phyloP scores from a whole-genome alignment of 2,888 invertebrate species.

The Lasioglossum morio region DNA sequence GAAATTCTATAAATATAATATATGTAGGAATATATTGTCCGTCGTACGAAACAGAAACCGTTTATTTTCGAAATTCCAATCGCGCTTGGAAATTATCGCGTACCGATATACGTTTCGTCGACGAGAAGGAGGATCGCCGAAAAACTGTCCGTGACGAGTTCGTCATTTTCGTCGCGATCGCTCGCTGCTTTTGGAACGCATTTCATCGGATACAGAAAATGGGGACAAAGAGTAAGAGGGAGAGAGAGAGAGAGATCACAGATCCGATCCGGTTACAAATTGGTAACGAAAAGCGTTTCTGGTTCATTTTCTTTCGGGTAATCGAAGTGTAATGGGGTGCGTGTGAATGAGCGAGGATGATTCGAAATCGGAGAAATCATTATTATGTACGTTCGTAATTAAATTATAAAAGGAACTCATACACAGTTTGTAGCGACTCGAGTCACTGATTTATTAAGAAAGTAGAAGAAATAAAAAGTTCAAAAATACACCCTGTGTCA shows the following conservation, averaged over 20 bases:
- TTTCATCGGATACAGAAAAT: slow-evolving; percentile 66
- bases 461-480: slow-evolving; percentile 82
- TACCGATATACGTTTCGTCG: not conserved
- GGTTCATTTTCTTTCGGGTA: slow-evolving; percentile 59
- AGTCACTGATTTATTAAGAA: slow-evolving; percentile 81
- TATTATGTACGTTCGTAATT: slow-evolving; percentile 73
- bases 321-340: slow-evolving; percentile 64
- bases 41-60: slow-evolving; percentile 37
- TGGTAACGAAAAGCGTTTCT: slow-evolving; percentile 62
- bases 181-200: slow-evolving; percentile 58
- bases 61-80: slow-evolving; percentile 62
- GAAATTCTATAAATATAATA: slow-evolving; percentile 48
- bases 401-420: slow-evolving; percentile 78
- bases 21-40: slow-evolving; percentile 9
- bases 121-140: not conserved
- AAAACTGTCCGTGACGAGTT: slow-evolving; percentile 23
- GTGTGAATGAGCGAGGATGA: slow-evolving; percentile 67
- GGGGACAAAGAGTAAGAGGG: slow-evolving; percentile 20
- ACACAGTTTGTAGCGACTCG: slow-evolving; percentile 82
- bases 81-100: slow-evolving; percentile 16
- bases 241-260: not conserved
- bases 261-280: slow-evolving; percentile 65
- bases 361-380: slow-evolving; percentile 57
- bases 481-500: slow-evolving; percentile 55
- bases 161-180: slow-evolving; percentile 56